phyloP scores from a whole-genome alignment of 2,797 vertebrate genomes.

The Muscicapa striata region DNA sequence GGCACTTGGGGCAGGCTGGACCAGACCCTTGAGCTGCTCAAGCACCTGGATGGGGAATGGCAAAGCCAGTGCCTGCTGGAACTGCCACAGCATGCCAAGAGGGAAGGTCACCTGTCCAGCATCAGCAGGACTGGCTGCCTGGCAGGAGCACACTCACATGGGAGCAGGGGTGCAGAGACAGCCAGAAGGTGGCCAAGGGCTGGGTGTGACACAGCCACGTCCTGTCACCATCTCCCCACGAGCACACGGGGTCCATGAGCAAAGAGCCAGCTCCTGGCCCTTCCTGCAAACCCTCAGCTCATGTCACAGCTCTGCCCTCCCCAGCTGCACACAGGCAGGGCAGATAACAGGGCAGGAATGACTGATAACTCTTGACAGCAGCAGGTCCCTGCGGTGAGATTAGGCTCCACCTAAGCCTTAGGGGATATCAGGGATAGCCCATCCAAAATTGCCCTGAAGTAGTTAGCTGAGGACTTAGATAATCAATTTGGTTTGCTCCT shows the following conservation, averaged over 20 bases:
- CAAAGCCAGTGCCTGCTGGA: background rate
- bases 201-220: fast-evolving
- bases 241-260: background rate
- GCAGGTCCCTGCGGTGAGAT: background rate
- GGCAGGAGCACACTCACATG: fast-evolving
- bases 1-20: background rate
- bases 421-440: background rate
- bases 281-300: background rate
- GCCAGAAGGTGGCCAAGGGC: too few relatives aligned
- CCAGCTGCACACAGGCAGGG: fast-evolving
- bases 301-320: background rate
- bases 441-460: conserved; percentile 15
- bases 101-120: fast-evolving
- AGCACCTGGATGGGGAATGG: background rate
- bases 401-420: background rate
- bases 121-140: background rate
- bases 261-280: background rate
- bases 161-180: background rate
- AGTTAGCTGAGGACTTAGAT: background rate
- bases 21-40: background rate
- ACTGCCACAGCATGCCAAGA: fast-evolving
- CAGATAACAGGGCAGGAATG: background rate
- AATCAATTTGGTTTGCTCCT: conserved; percentile 41
- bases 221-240: fast-evolving
- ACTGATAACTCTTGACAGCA: background rate